A percentile compares a stretch with the other conserved stretches of the same genome.
Conservation (phyloP, 2,888 invertebrate species). For the Cephus spinipes region DNA sequence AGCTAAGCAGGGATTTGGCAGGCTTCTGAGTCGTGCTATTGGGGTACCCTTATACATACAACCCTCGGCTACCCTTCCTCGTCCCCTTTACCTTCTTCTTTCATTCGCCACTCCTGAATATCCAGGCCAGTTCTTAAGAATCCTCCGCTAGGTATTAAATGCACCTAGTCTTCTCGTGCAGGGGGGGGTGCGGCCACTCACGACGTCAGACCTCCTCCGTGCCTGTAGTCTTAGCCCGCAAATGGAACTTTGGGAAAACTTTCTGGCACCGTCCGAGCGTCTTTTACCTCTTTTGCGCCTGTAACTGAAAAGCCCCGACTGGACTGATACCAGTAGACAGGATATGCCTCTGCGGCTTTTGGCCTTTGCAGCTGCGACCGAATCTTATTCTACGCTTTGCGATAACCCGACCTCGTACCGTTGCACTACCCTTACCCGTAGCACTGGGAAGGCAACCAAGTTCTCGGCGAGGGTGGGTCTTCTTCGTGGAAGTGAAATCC, state of each 20-base stretch:
- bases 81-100: not conserved
- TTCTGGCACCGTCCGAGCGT: slow-evolving; percentile 51
- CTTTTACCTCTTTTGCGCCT: slow-evolving; percentile 18
- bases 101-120: slow-evolving; percentile 2
- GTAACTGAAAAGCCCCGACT: not conserved
- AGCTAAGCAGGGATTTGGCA: slow-evolving; percentile 1
- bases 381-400: slow-evolving; percentile 16
- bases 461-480: not conserved
- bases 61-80: not conserved
- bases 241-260: slow-evolving; percentile 60
- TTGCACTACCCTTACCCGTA: not conserved
- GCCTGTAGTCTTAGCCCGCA: slow-evolving; percentile 43
- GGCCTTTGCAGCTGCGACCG: slow-evolving; percentile 30
- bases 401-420: not conserved
- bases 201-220: slow-evolving; percentile 21
- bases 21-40: not conserved
- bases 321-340: not conserved
- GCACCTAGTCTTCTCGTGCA: slow-evolving; percentile 24
- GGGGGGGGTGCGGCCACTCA: not conserved
- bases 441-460: not conserved
- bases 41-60: not conserved
- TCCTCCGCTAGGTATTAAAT: slow-evolving; percentile 52
- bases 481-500: slow-evolving; percentile 10
- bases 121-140: slow-evolving; percentile 58
- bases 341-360: not conserved